A percentile compares a stretch with the other conserved stretches of the same genome.
phyloP scores from a whole-genome alignment of 2,797 vertebrate genomes.

The Mus caroli region DNA sequence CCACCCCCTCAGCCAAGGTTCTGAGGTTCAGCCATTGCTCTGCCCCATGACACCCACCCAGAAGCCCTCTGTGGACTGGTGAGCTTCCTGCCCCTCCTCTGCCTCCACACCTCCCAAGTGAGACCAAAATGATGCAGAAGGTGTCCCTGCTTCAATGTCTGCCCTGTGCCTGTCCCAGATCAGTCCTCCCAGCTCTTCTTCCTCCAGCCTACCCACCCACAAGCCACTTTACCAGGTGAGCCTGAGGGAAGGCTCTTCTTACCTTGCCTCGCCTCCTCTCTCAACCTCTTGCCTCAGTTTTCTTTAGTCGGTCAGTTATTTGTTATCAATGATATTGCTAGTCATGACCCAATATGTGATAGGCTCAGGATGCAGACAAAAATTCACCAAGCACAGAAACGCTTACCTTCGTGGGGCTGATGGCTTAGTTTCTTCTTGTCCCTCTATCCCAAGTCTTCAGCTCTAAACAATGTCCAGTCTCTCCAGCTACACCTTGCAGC shows the following conservation, averaged over 20 bases:
- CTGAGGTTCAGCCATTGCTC: accelerated
- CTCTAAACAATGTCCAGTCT: neutral
- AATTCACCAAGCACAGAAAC: neutral
- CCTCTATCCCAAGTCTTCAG: neutral
- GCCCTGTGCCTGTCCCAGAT: too few relatives aligned
- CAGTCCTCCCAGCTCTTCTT: neutral
- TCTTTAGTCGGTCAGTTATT: neutral
- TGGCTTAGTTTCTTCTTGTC: neutral
- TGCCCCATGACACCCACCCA: neutral
- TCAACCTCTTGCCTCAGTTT: neutral
- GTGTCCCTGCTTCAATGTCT: neutral
- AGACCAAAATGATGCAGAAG: accelerated
- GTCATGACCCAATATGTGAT: neutral
- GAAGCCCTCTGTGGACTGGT: neutral
- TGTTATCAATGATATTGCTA: neutral
- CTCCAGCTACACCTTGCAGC: too few relatives aligned
- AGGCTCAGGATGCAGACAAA: neutral
- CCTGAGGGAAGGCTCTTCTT: neutral
- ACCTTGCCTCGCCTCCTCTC: neutral
- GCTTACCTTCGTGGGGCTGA: accelerated
- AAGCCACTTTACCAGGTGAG: neutral
- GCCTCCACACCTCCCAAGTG: neutral
- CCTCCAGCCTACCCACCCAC: neutral
- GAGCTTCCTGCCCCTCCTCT: neutral
- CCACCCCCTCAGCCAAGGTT: neutral